Conservation (phyloP, 1,140 invertebrate species). For the Lepidurus apus region DNA sequence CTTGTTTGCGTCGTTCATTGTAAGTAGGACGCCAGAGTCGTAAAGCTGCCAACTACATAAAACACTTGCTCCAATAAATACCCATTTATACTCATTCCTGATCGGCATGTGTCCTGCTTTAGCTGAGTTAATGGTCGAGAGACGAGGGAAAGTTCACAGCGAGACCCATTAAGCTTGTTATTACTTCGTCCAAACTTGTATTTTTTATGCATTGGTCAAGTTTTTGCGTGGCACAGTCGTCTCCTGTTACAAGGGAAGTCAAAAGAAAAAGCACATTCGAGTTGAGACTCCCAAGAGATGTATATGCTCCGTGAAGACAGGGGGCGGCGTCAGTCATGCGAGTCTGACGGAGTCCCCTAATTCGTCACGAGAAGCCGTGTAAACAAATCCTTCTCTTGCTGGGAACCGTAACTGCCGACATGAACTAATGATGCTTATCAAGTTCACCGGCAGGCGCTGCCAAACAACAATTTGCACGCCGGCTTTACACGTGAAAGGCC, state of each 20-base stretch:
- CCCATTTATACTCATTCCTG: not conserved
- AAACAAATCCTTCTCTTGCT: not conserved
- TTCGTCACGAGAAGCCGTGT: not conserved
- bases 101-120: not conserved
- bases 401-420: constrained; percentile 20
- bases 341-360: not conserved
- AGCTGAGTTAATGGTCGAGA: not conserved
- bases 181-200: no score
- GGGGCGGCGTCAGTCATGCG: not conserved
- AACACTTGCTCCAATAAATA: not conserved
- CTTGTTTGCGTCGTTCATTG: constrained; percentile 18
- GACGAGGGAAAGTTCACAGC: no score
- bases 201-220: no score
- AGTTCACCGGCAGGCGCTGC: constrained; percentile 20
- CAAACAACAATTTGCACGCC: constrained; percentile 21
- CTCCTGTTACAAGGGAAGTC: not conserved
- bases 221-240: not conserved
- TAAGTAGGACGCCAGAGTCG: not conserved
- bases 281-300: not conserved
- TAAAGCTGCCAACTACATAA: constrained; percentile 6
- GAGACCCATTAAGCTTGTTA: no score
- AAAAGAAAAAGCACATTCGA: not conserved
- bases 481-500: not conserved
- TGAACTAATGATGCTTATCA: constrained; percentile 22
- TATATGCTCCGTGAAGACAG: not conserved